phyloP scores from a whole-genome alignment of 2,113 vertebrate genomes.

The Hucho hucho region DNA sequence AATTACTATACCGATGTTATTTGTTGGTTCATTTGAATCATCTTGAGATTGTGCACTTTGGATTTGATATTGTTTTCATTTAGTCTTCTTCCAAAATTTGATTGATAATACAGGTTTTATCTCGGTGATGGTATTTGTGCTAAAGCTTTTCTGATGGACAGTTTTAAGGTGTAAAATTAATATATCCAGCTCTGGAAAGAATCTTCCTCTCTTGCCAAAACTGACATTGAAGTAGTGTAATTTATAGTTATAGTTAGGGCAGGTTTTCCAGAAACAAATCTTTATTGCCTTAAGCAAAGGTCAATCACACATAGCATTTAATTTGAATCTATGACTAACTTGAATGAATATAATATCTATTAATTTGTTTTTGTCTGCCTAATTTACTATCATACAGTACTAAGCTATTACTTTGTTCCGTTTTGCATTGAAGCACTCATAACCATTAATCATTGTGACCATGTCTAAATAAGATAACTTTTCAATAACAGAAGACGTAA shows the following conservation, averaged over 20 bases:
- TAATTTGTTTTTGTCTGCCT: not conserved
- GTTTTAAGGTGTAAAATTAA: constrained; percentile 46
- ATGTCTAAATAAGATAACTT: not conserved
- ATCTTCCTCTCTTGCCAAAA: constrained; percentile 26
- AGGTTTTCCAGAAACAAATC: constrained; percentile 7
- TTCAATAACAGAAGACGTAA: not conserved
- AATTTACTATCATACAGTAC: not conserved
- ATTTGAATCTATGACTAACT: not conserved
- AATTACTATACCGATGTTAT: constrained; percentile 63
- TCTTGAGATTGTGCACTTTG: constrained; percentile 59
- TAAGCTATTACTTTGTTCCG: not conserved
- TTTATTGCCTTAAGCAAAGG: not conserved
- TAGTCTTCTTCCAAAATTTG: constrained; percentile 43
- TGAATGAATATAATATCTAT: too few species aligned
- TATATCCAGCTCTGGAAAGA: constrained; percentile 48
- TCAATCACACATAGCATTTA: not conserved
- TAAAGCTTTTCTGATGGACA: constrained; percentile 18
- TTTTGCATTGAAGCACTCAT: not conserved
- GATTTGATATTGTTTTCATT: constrained; percentile 49
- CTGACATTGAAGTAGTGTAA: not conserved
- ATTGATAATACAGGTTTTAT: constrained; percentile 52
- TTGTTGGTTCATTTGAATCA: constrained; percentile 66
- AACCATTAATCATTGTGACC: not conserved
- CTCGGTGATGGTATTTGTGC: constrained; percentile 35
- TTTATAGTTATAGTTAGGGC: not conserved